Evolutionary conservation across 53 echinoderm and acorn worm genomes (phyloP), one percentile per base, ranked within the genome.

Genomic region (Echinarachnius parma): DNA sequence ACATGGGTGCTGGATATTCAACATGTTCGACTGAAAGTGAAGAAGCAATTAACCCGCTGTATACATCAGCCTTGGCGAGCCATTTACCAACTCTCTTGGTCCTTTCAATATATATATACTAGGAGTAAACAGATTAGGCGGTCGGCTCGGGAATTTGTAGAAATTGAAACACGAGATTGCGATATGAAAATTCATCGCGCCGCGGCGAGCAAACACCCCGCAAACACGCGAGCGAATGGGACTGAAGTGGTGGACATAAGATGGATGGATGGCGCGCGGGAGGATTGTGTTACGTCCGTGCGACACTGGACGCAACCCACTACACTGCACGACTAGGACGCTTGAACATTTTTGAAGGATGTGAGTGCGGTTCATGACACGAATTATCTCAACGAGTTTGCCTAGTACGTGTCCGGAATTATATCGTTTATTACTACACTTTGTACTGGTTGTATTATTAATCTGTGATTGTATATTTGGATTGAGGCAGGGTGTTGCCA

Each of bases 361-460:
- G 0, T 9, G 34, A 31, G 68, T n/a, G 31, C 28, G 68, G 68
- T n/a, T 50, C 68, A 68, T 68, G 68, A 52, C 68, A 68, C 52
- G 68, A 68, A 68, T 68, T 68, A 68, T 50, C 68, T 68, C 68
- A 68, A 49, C 49, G 34, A 49, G 68, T 50, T 49, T 48, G 36
- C 68, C 49, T 32, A 32, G n/a, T 16, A 68, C 68, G 68, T 68
- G 68, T 33, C 33, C 68, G 9, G 68, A 68, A 68, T 68, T 49
- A 42, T 5, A 16, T 1, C 61, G 34, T 7, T 59, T 59, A 59
- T 33, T 32, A 16, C 59, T 14, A 25, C 50, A 22, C 14, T 15
- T 15, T 49, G 22, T 49, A 18, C 59, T 5, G 33, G 31, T 33
- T 42, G 8, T 14, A 42, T 7, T 14, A 42, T 7, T 42, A 42